phyloP scores from a whole-genome alignment of 2,797 vertebrate genomes.

The Geotria australis region DNA sequence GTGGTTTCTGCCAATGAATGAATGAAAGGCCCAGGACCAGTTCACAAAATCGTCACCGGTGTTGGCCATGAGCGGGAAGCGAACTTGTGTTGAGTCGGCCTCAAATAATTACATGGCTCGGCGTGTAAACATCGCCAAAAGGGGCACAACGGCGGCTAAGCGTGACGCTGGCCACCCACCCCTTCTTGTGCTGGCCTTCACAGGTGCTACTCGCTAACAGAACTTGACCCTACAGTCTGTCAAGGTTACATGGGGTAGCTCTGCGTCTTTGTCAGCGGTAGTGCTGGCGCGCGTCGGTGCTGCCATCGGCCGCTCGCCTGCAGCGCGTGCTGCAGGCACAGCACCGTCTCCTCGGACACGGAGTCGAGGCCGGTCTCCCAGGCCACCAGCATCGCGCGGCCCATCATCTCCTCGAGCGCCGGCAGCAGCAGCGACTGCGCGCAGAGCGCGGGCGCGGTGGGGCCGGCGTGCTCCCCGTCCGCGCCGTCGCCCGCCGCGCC shows the following conservation, averaged over 20 bases:
- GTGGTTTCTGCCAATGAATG: no score
- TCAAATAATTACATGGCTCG: background rate
- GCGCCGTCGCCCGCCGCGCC: conserved; percentile 30
- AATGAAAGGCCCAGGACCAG: no score
- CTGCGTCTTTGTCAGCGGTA: no score
- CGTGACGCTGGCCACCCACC: no score
- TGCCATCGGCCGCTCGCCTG: conserved; percentile 22
- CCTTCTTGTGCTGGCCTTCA: no score
- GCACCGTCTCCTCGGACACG: conserved; percentile 56
- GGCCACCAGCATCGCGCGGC: conserved; percentile 83
- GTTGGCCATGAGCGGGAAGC: no score
- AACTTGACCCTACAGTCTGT: no score
- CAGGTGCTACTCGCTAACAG: no score
- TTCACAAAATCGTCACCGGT: no score
- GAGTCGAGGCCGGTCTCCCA: conserved; percentile 79
- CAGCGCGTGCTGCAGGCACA: conserved; percentile 34
- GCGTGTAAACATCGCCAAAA: background rate
- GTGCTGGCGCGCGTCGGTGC: accelerated
- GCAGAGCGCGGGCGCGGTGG: conserved; percentile 16
- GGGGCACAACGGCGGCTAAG: background rate
- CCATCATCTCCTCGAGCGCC: conserved; percentile 59
- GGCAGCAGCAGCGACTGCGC: conserved; percentile 74
- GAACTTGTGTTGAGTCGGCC: no score
- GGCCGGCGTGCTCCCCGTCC: no score
- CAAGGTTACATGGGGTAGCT: no score